phyloP scores from a whole-genome alignment of 1,140 invertebrate species.

The Araneus ventricosus region DNA sequence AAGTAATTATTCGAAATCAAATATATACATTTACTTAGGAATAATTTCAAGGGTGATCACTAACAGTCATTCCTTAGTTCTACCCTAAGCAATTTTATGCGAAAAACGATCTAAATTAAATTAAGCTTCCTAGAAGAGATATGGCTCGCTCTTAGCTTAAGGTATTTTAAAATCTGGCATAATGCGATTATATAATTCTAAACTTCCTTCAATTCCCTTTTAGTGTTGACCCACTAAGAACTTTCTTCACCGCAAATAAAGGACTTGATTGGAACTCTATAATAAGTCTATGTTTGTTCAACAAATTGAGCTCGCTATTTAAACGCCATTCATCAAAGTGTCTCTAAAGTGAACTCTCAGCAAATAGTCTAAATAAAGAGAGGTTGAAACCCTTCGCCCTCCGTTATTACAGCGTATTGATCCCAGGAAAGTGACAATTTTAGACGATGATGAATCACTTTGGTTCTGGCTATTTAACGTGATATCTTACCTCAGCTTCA shows the following conservation, averaged over 20 bases:
- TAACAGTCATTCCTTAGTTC: too few relatives aligned
- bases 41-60: too few relatives aligned
- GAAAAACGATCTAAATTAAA: too few relatives aligned
- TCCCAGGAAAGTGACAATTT: neutral
- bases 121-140: neutral
- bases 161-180: too few relatives aligned
- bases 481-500: neutral
- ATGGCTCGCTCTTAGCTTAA: neutral
- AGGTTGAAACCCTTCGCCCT: neutral
- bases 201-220: neutral
- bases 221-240: neutral
- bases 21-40: too few relatives aligned
- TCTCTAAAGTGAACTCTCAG: neutral
- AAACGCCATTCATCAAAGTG: conserved; percentile 30
- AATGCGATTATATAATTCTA: neutral
- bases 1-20: too few relatives aligned
- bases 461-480: neutral
- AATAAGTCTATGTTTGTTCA: conserved; percentile 26
- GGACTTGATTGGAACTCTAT: neutral
- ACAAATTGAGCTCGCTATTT: conserved; percentile 34
- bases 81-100: too few relatives aligned
- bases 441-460: conserved; percentile 25
- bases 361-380: conserved; percentile 42
- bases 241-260: neutral
- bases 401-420: conserved; percentile 33